Evolutionary conservation across 1,140 invertebrate species (phyloP), one percentile per base, ranked within the genome.

Genomic region (Lasaia peninsularis): DNA sequence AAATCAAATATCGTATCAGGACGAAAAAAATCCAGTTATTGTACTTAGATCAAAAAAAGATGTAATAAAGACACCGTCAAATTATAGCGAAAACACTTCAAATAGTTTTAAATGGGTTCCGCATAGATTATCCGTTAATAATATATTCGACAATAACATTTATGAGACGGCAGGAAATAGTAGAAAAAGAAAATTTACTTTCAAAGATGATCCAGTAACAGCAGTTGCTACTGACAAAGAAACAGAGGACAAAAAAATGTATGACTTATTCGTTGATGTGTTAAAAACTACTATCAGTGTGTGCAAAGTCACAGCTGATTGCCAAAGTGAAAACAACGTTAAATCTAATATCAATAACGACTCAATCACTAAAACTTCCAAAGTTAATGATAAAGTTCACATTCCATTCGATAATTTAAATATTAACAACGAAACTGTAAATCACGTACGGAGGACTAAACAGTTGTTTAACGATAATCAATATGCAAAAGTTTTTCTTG

Each of bases 21-120:
- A 50, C 40, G 63, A 44, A 1, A 50, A 57, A 33, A 60, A 69
- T 1, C 53, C 67, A 59, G 31, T 73, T 4, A 28, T 75, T 1
- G 60, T 75, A 1, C 34, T 78, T 12, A 62, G 73, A 61, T 64
- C 74, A 0, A 64, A 35, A 7, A 74, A 69, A 35, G 64, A 69
- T 7, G 67, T 74, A 2, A 49, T 59, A 1, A 60, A 69, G 1
- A 74, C 71, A 0, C 67, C 75, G 1, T 75, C 71, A 3, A 70
- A 67, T 21, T 60, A 67, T 40, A 61, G 5, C 6, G 18, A 48
- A 18, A 48, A 48, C 2, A 21, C 8, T 21, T 21, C 40, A 21
- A 20, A 48, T 20, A 20, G 18, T 28, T 28, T 28, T 1, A 21
- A 48, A 48, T 48, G 40, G 40, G 11, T 11, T 48, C 2, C 40